phyloP scores from a whole-genome alignment of 2,888 invertebrate genomes.

The Euplagia quadripunctaria region DNA sequence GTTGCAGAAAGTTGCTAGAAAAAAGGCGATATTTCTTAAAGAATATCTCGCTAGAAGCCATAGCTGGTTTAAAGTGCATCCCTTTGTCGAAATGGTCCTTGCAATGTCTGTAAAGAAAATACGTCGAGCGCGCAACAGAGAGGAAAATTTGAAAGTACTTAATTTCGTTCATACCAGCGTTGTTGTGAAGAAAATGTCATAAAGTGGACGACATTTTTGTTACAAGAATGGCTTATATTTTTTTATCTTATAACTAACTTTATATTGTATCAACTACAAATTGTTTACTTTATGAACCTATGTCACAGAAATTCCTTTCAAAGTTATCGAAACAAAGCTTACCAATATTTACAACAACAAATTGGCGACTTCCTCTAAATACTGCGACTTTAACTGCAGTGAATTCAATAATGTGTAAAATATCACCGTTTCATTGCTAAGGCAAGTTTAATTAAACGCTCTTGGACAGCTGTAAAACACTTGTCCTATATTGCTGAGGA shows the following conservation, averaged over 20 bases:
- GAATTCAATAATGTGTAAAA: constrained; percentile 43
- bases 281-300: background rate
- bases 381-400: constrained; percentile 11
- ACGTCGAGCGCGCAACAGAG: constrained; percentile 39
- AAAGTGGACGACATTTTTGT: background rate
- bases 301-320: background rate
- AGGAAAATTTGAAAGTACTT: constrained; percentile 53
- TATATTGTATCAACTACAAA: background rate
- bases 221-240: background rate
- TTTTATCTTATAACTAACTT: background rate
- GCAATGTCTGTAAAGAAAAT: constrained; percentile 54
- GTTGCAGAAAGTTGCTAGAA: background rate
- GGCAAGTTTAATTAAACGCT: constrained; percentile 53
- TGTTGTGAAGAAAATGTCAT: constrained; percentile 14
- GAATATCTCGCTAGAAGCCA: constrained; percentile 51
- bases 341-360: constrained; percentile 7
- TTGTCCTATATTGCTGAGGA: constrained; percentile 26
- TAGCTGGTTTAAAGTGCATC: constrained; percentile 63
- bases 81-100: constrained; percentile 59
- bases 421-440: constrained; percentile 52
- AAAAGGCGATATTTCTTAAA: constrained; percentile 32
- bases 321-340: background rate
- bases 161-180: constrained; percentile 30
- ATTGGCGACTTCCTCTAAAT: constrained; percentile 12
- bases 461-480: constrained; percentile 56